A percentile compares a stretch with the other conserved stretches of the same genome.
phyloP scores from a whole-genome alignment of 2,113 vertebrate species.

The Pyxicephalus adspersus region DNA sequence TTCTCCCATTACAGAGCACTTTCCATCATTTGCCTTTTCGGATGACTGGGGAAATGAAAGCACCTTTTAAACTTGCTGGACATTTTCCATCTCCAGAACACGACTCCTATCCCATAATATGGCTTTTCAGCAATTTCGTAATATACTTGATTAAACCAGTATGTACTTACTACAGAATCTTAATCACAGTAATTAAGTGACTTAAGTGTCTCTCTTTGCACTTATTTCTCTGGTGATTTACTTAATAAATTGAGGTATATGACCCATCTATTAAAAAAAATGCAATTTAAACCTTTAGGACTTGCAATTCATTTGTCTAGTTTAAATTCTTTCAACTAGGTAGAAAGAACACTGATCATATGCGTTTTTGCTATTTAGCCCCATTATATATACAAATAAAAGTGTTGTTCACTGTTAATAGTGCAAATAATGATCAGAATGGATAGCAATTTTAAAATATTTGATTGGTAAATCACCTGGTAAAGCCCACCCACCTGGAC shows the following conservation, averaged over 20 bases:
- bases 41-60: conserved; percentile 24
- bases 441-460: too few species aligned
- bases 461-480: too few species aligned
- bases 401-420: background rate
- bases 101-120: conserved; percentile 29
- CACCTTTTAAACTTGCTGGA: conserved; percentile 39
- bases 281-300: conserved; percentile 30
- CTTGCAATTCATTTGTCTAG: conserved; percentile 9
- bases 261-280: conserved; percentile 47
- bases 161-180: conserved; percentile 44
- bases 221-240: conserved; percentile 53
- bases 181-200: conserved; percentile 55
- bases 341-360: too few species aligned
- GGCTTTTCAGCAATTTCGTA: conserved; percentile 47
- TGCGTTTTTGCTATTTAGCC: too few species aligned
- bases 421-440: too few species aligned
- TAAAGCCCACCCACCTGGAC: too few species aligned
- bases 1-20: conserved; percentile 5
- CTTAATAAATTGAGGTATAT: conserved; percentile 49
- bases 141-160: conserved; percentile 45
- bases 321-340: background rate
- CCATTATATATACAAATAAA: background rate
- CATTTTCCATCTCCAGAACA: conserved; percentile 26
- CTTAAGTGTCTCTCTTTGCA: conserved; percentile 45
- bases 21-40: conserved; percentile 10